phyloP scores from a whole-genome alignment of 2,888 invertebrate species.

The Dicranocentrus wangi region DNA sequence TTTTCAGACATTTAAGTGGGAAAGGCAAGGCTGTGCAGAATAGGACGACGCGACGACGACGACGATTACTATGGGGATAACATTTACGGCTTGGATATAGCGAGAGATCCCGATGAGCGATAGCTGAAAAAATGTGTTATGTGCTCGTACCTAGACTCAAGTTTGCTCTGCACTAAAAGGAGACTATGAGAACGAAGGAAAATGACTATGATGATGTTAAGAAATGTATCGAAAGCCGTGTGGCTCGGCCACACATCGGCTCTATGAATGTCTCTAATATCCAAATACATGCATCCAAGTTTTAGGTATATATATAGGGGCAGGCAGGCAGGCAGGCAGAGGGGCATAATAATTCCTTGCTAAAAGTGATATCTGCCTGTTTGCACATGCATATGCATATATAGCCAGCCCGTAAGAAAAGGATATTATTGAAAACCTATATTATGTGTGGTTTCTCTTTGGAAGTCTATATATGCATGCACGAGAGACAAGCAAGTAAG shows the following conservation, averaged over 20 bases:
- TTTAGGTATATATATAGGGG: background rate
- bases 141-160: too few species aligned
- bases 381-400: too few species aligned
- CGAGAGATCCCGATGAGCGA: slow-evolving; percentile 18
- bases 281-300: background rate
- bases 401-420: too few species aligned
- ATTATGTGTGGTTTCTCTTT: background rate
- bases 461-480: slow-evolving; percentile 1
- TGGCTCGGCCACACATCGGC: background rate
- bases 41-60: too few species aligned
- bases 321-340: too few species aligned
- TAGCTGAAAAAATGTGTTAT: slow-evolving; percentile 4
- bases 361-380: too few species aligned
- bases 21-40: background rate
- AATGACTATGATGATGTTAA: too few species aligned
- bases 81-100: background rate
- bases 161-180: too few species aligned
- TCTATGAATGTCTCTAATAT: background rate
- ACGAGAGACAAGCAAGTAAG: background rate
- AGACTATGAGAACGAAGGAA: too few species aligned
- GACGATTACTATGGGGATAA: background rate
- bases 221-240: too few species aligned
- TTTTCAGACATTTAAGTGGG: background rate
- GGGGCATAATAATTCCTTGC: too few species aligned
- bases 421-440: too few species aligned